Evolutionary conservation across 53 echinoderm and acorn worm species (phyloP).

Genomic region (Astropecten irregularis): DNA sequence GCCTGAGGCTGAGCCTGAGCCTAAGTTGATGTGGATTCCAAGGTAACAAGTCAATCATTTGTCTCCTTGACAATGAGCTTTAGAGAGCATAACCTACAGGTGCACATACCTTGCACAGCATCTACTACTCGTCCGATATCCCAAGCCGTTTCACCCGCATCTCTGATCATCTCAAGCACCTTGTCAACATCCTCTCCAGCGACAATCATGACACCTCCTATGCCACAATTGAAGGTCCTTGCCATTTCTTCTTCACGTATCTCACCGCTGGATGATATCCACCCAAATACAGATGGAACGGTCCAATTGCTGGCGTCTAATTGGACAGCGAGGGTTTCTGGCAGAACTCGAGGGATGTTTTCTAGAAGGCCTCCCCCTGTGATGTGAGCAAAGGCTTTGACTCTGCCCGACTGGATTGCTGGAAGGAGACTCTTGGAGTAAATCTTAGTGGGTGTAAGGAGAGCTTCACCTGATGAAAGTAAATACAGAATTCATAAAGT

Average conservation of each 20-base stretch:
- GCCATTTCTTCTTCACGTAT: slow-evolving; percentile 95
- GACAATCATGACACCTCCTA: slow-evolving; percentile 84
- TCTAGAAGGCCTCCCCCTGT: slow-evolving; percentile 97
- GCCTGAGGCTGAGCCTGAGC: too few relatives aligned
- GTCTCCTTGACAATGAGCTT: too few relatives aligned
- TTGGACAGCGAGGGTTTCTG: slow-evolving; percentile 72
- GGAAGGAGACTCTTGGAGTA: slow-evolving; percentile 92
- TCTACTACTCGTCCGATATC: slow-evolving; percentile 70
- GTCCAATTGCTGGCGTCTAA: slow-evolving; percentile 83
- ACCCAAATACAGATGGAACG: slow-evolving; percentile 96
- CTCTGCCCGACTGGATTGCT: slow-evolving; percentile 66
- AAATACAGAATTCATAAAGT: background rate
- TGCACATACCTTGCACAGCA: slow-evolving; percentile 14
- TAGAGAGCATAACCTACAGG: too few relatives aligned
- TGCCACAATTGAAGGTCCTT: slow-evolving; percentile 95
- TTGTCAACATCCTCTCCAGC: slow-evolving; percentile 48
- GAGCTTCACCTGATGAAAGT: slow-evolving; percentile 69
- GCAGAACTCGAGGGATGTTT: slow-evolving; percentile 90
- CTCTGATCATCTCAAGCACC: slow-evolving; percentile 63
- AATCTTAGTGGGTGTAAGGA: slow-evolving; percentile 93
- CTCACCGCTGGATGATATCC: slow-evolving; percentile 77
- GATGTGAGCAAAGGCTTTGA: slow-evolving; percentile 99
- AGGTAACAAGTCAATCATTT: too few relatives aligned
- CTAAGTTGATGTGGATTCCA: too few relatives aligned
- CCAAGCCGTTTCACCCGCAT: slow-evolving; percentile 72